Percentiles rank a stretch among this genome's conserved stretches.
Evolutionary conservation across 2,113 vertebrate species (phyloP).

Genomic region (Callionymus lyra): DNA sequence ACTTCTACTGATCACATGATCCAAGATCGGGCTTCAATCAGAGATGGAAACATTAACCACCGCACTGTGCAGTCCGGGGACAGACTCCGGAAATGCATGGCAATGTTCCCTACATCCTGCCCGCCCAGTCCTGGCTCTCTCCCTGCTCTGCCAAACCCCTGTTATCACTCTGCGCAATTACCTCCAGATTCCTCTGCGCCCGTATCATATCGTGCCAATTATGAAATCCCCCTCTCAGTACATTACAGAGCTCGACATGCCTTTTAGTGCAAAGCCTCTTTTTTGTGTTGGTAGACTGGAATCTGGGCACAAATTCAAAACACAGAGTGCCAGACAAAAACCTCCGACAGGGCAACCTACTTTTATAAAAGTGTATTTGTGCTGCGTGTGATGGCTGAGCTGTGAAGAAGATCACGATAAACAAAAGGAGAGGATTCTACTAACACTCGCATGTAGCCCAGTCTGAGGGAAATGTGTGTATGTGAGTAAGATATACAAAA

Average conservation of each 20-base stretch:
- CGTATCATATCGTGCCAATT: conserved; percentile 40
- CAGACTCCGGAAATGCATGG: conserved; percentile 64
- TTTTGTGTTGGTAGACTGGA: conserved; percentile 2
- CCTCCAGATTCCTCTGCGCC: conserved; percentile 47
- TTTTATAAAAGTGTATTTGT: no score
- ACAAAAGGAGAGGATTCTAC: no score
- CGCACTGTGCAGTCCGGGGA: conserved; percentile 40
- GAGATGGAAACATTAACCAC: conserved; percentile 9
- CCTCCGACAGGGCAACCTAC: background rate
- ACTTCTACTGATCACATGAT: conserved; percentile 15
- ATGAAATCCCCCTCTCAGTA: conserved; percentile 28
- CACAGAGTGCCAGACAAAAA: background rate
- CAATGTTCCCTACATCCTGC: conserved; percentile 67
- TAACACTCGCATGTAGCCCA: no score
- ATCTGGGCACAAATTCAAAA: conserved; percentile 6
- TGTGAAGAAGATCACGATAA: no score
- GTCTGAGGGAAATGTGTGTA: no score
- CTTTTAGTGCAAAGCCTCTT: conserved; percentile 20
- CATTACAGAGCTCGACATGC: conserved; percentile 22
- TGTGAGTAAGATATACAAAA: no score
- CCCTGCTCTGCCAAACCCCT: conserved; percentile 49
- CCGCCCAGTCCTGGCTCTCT: conserved; percentile 42
- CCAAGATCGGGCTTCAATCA: conserved; percentile 21
- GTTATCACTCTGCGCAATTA: conserved; percentile 62
- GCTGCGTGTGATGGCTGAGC: no score